Evolutionary conservation across 1,140 invertebrate species (phyloP).

Genomic region (Choristoneura fumiferana): DNA sequence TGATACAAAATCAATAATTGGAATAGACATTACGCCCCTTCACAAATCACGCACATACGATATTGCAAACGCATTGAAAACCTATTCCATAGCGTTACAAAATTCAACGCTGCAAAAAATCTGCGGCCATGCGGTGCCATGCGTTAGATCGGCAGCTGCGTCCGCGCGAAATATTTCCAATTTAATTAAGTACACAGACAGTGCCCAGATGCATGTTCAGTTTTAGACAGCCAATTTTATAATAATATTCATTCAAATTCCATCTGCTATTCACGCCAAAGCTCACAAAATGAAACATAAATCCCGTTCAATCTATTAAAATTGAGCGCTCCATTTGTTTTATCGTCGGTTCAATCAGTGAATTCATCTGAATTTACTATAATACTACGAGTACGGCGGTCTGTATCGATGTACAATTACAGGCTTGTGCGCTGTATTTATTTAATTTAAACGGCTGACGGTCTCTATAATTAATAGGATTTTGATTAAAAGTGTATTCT

Average conservation of each 20-base stretch:
- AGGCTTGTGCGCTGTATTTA: too few relatives aligned
- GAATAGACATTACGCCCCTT: too few relatives aligned
- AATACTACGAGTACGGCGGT: neutral
- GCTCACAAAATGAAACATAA: slow-evolving; percentile 66
- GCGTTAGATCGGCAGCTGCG: slow-evolving; percentile 14
- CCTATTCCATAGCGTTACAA: neutral
- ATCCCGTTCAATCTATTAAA: slow-evolving; percentile 73
- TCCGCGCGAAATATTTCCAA: slow-evolving; percentile 1
- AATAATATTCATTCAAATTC: slow-evolving; percentile 23
- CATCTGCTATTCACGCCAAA: slow-evolving; percentile 40
- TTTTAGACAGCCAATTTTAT: slow-evolving; percentile 29
- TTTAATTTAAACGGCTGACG: too few relatives aligned
- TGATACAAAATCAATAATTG: too few relatives aligned
- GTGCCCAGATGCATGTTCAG: slow-evolving; percentile 30
- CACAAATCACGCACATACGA: too few relatives aligned
- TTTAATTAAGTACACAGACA: slow-evolving; percentile 27
- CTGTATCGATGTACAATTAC: neutral
- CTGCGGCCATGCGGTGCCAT: slow-evolving; percentile 16
- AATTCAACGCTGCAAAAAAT: slow-evolving; percentile 15
- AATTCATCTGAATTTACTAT: slow-evolving; percentile 30
- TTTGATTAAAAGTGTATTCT: too few relatives aligned
- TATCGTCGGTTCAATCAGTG: slow-evolving; percentile 61
- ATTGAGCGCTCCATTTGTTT: slow-evolving; percentile 71
- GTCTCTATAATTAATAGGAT: too few relatives aligned
- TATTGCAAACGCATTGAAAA: slow-evolving; percentile 7